Evolutionary conservation across 1,140 invertebrate species (phyloP), one percentile per base, ranked within the genome.

Genomic region (Drosophila guanche): DNA sequence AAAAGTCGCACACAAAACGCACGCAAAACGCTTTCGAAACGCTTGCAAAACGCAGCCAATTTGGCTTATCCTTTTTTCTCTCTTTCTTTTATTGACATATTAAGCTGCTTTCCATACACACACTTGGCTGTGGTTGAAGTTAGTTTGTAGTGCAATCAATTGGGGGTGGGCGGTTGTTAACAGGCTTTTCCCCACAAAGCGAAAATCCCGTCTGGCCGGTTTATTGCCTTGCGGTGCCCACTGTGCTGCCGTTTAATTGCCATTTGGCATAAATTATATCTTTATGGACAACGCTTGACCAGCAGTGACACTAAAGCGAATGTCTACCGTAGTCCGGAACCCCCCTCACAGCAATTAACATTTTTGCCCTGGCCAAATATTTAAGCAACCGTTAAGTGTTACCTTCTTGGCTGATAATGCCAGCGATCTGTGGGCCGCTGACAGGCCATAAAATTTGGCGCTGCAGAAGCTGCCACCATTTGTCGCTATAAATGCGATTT

Each of bases 401-500:
- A 46, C 60, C 46, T 56, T 72, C 45, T 47, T 20, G 5, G 59
- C 37, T 33, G 58, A 54, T 61, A 62, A 72, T 56, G 65, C 54
- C 41, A 71, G 50, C 41, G 22, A 53, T 76, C 45, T 53, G 52
- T 53, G 40, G 16, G 5, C 57, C 58, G 61, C 57, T 75, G 79
- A 55, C 52, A 51, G 70, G 51, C 46, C 58, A 73, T 73, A 73
- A 73, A 73, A 73, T 46, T 73, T 55, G 62, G 69, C 33, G 51
- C 46, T 63, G 51, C 70, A 48, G 70, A 63, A 73, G 70, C 69
- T 73, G 58, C 61, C 65, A 68, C 61, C 62, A 68, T 68, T 68
- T 68, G 65, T 68, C 65, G 65, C 65, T 20, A 46, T n/a, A 56
- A 73, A 73, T 73, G 70, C 59, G 70, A 73, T 56, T 71, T 73